phyloP scores from a whole-genome alignment of 1,140 invertebrate species.

The Telenomus remus region DNA sequence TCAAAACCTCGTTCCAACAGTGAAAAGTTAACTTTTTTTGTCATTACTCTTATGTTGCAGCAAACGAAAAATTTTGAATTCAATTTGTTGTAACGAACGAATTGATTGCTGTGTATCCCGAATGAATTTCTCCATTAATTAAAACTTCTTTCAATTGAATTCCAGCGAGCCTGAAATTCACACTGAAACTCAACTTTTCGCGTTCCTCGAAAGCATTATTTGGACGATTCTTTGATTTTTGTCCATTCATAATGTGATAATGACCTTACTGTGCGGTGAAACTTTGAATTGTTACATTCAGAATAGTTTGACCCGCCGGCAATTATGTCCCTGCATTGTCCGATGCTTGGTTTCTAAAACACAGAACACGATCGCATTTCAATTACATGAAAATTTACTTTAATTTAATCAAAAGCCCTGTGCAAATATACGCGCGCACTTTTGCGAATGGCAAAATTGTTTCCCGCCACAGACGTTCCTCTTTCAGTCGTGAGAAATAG shows the following conservation, averaged over 20 bases:
- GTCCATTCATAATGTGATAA: slow-evolving; percentile 26
- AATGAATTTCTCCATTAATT: background rate
- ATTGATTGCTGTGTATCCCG: no score
- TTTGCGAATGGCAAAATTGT: slow-evolving; percentile 2
- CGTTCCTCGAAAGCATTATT: slow-evolving; percentile 22
- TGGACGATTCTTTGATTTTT: slow-evolving; percentile 17
- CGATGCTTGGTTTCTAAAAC: slow-evolving; percentile 7
- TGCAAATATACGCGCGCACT: background rate
- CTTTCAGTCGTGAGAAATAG: background rate
- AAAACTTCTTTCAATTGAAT: slow-evolving; percentile 5
- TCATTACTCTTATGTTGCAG: no score
- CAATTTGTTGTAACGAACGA: no score
- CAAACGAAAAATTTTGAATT: no score
- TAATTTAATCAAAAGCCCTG: slow-evolving; percentile 10
- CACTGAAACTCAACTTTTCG: background rate
- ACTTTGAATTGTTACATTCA: slow-evolving; percentile 47
- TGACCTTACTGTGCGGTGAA: slow-evolving; percentile 22
- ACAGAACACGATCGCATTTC: slow-evolving; percentile 10
- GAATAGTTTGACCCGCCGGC: background rate
- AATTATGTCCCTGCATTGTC: slow-evolving; percentile 31
- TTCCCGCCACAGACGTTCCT: background rate
- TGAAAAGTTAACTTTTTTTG: no score
- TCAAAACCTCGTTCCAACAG: no score
- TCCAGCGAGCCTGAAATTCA: slow-evolving; percentile 8
- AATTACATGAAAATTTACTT: slow-evolving; percentile 28